These are phyloP conservation scores for Papilio polytes DNA, from an alignment of 1,140 invertebrate species.

Conservation along the genomic window DNA sequence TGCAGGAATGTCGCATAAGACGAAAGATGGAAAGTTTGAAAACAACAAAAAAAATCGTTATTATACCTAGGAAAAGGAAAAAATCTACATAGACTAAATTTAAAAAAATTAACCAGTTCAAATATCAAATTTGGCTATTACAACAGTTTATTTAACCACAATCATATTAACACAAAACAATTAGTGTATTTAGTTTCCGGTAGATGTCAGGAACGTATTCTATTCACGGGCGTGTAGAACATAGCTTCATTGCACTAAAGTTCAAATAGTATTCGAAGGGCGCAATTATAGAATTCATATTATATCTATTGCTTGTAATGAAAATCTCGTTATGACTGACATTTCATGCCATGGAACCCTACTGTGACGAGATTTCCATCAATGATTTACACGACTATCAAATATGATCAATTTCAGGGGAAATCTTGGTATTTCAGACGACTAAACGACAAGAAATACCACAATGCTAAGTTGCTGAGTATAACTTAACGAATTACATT, in stretches of 20 bases:
- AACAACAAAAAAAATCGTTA: neutral
- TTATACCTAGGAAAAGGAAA: too few relatives aligned
- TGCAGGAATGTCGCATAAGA: neutral
- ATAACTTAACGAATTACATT: too few relatives aligned
- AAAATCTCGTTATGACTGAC: neutral
- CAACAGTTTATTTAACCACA: neutral
- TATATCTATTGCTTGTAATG: neutral
- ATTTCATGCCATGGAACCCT: neutral
- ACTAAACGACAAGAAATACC: too few relatives aligned
- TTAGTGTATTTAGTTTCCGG: neutral
- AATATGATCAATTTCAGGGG: too few relatives aligned
- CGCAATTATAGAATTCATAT: neutral
- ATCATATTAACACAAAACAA: neutral
- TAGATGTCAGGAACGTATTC: neutral
- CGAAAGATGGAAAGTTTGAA: neutral
- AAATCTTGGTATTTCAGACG: too few relatives aligned
- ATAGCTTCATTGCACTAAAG: conserved; percentile 4
- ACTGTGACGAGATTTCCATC: neutral
- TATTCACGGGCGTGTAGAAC: neutral
- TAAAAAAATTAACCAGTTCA: too few relatives aligned
- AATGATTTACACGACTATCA: neutral
- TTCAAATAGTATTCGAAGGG: conserved; percentile 14
- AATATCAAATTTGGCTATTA: neutral
- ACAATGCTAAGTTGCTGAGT: too few relatives aligned
- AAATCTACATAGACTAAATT: neutral